A percentile compares a stretch with the other conserved stretches of the same genome.
These are phyloP conservation scores for Mycetomoellerius zeteki DNA, from an alignment of 1,140 invertebrate species.

Conservation along the genomic window DNA sequence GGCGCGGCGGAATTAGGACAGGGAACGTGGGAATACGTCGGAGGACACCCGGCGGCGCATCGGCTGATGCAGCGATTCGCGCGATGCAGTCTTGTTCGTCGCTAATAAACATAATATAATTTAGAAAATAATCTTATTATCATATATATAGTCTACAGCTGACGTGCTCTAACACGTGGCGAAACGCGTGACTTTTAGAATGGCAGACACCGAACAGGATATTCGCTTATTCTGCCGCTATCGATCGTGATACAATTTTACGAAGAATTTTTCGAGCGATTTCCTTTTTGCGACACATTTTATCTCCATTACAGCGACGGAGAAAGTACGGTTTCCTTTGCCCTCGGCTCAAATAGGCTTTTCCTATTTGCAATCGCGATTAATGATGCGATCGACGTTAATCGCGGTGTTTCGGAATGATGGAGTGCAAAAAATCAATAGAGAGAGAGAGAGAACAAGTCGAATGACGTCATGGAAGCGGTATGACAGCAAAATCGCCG, in stretches of 20 bases:
- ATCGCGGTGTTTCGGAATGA: slow-evolving; percentile 9
- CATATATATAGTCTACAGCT: no score
- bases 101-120: slow-evolving; percentile 56
- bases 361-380: slow-evolving; percentile 49
- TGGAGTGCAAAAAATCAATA: slow-evolving; percentile 5
- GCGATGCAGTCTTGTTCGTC: slow-evolving; percentile 28
- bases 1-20: slow-evolving; percentile 36
- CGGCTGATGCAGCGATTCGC: slow-evolving; percentile 32
- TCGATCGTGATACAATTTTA: slow-evolving; percentile 16
- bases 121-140: not conserved
- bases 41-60: slow-evolving; percentile 49
- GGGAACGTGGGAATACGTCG: slow-evolving; percentile 47
- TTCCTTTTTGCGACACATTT: slow-evolving; percentile 6
- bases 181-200: not conserved
- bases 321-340: not conserved
- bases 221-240: not conserved
- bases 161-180: not conserved
- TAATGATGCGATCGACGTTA: slow-evolving; percentile 44
- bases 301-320: not conserved
- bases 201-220: not conserved
- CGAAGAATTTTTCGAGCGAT: not conserved
- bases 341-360: slow-evolving; percentile 21
- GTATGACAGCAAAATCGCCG: not conserved
- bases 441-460: not conserved
- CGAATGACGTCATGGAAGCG: not conserved